Evolutionary conservation across 2,888 invertebrate genomes (phyloP), one percentile per base, ranked within the genome.

Genomic region (Rapana venosa): DNA sequence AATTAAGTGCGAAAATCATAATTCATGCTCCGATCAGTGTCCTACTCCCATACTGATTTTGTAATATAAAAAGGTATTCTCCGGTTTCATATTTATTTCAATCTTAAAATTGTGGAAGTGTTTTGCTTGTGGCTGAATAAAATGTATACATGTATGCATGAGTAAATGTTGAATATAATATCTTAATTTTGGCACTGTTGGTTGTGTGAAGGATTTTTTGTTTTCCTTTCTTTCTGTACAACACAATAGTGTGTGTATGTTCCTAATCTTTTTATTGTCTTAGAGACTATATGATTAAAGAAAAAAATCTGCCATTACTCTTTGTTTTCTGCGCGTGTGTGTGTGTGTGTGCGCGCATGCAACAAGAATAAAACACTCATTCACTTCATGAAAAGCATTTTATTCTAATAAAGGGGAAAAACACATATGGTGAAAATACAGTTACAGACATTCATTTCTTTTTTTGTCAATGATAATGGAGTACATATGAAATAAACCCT

Each of bases 391-490:
- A 83, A 47, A 83, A 83, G 81, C 81, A 83, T 20, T 83, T 83
- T 83, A 83, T 83, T 83, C 81, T 83, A 83, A 83, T 74, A 26
- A 26, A 22, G 81, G 81, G 81, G 81, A 47, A 83, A 83, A 83
- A 83, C 81, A 83, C 36, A 36, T 83, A 83, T 36, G 36, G 36
- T 22, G 81, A 47, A 83, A 36, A 83, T 83, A 47, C 32, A 74
- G 15, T 32, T 26, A 26, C 15, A 32, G 77, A 79, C 77, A 79
- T 79, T 32, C 32, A 79, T 32, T 17, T 17, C 17, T 79, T 47
- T 47, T n/a, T 47, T 79, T 26, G 17, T 32, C 77, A 20, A 79
- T 79, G 77, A 20, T 32, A 32, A 35, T 35, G 26, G 26, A 20
- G 30, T 83, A 47, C 47, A 36, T 6, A 47, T 47, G 26, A 83